Evolutionary conservation across 2,888 invertebrate genomes (phyloP).

Genomic region (Epirrhoe alternata): DNA sequence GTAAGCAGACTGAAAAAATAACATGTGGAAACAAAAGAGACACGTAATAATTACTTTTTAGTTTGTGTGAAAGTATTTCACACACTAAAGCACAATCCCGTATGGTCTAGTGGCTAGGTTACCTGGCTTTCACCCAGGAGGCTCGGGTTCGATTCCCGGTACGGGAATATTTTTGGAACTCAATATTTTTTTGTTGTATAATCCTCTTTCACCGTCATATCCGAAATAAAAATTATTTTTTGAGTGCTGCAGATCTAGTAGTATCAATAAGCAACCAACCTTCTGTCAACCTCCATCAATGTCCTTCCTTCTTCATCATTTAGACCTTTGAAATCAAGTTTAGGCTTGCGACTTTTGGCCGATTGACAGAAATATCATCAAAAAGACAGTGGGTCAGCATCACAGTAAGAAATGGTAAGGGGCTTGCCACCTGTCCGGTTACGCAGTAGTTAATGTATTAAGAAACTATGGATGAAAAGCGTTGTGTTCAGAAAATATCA

Average conservation of each 20-base stretch:
- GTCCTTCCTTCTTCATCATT: conserved; percentile 44
- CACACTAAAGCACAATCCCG: conserved; percentile 62
- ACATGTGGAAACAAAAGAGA: too few species aligned
- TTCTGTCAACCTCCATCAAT: conserved; percentile 56
- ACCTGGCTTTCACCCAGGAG: conserved; percentile 90
- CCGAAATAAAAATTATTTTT: too few species aligned
- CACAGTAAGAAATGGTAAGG: neutral
- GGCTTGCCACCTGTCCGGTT: too few species aligned
- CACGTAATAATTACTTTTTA: too few species aligned
- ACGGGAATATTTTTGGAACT: conserved; percentile 74
- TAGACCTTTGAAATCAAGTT: neutral
- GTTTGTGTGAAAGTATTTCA: too few species aligned
- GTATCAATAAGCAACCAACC: neutral
- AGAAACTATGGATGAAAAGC: too few species aligned
- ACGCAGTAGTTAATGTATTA: too few species aligned
- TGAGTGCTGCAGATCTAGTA: neutral
- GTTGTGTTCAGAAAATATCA: too few species aligned
- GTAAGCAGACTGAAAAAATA: too few species aligned
- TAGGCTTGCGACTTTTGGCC: neutral
- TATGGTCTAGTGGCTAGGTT: conserved; percentile 90
- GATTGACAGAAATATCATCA: neutral
- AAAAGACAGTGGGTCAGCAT: neutral
- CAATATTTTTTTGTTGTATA: too few species aligned
- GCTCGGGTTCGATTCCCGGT: conserved; percentile 91
- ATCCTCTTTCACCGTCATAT: too few species aligned